These are phyloP conservation scores for Onychostruthus taczanowskii DNA, from an alignment of 2,113 vertebrate genomes.

Conservation along the genomic window DNA sequence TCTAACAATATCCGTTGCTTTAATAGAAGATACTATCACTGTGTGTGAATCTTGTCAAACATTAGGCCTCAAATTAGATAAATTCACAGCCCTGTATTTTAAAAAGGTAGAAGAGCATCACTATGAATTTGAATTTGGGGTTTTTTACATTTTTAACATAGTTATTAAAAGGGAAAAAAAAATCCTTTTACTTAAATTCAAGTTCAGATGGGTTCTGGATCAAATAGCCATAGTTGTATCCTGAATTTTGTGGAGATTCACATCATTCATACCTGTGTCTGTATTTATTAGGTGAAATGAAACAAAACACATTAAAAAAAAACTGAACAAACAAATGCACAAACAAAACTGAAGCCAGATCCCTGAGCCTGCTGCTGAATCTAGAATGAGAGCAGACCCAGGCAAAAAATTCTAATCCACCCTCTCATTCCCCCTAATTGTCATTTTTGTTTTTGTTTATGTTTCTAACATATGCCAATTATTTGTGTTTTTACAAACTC, in stretches of 20 bases:
- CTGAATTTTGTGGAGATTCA: not conserved
- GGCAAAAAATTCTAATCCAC: not conserved
- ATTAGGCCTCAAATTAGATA: not conserved
- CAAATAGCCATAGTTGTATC: conserved; percentile 5
- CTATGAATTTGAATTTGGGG: not conserved
- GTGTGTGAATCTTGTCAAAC: not conserved
- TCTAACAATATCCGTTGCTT: conserved; percentile 47
- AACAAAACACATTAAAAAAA: not conserved
- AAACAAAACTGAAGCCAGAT: not conserved
- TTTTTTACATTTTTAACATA: not conserved
- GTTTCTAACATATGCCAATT: not conserved
- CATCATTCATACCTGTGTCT: not conserved
- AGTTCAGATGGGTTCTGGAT: not conserved
- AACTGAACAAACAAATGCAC: not conserved
- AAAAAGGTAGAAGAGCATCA: not conserved
- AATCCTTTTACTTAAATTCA: not conserved
- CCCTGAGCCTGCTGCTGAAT: not conserved
- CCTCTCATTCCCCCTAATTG: not conserved
- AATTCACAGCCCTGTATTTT: not conserved
- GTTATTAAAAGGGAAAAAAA: not conserved
- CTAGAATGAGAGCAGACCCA: not conserved
- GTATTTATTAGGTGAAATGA: not conserved
- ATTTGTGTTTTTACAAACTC: not conserved
- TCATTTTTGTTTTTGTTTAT: not conserved
- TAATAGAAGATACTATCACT: conserved; percentile 55